A percentile compares a stretch with the other conserved stretches of the same genome.
Evolutionary conservation across 2,888 invertebrate genomes (phyloP).

Genomic region (Eurois occulta): DNA sequence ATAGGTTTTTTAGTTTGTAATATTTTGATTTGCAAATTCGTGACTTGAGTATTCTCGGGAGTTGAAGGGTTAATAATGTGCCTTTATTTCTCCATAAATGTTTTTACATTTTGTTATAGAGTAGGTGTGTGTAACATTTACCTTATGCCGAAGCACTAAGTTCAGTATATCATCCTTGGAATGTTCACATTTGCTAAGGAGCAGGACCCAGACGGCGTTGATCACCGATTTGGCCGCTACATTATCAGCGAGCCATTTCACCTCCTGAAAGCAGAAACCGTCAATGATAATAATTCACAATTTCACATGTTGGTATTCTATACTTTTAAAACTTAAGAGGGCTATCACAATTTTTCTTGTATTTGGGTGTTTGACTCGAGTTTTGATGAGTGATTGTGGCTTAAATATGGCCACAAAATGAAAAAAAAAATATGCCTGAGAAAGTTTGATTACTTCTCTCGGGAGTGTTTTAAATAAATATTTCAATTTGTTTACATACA

Average conservation of each 20-base stretch:
- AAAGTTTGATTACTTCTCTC: too few relatives aligned
- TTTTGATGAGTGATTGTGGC: too few relatives aligned
- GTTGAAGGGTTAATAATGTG: neutral
- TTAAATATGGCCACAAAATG: too few relatives aligned
- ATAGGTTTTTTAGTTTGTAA: too few relatives aligned
- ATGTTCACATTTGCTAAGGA: conserved; percentile 78
- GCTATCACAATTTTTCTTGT: too few relatives aligned
- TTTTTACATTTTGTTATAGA: neutral
- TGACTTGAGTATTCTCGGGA: neutral
- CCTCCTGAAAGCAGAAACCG: conserved; percentile 77
- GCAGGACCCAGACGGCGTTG: conserved; percentile 81
- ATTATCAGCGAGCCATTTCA: conserved; percentile 74
- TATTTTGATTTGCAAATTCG: neutral
- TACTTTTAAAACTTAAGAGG: neutral
- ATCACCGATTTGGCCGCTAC: conserved; percentile 68
- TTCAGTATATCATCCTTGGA: conserved; percentile 72
- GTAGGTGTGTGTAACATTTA: conserved; percentile 47
- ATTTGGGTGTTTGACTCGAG: too few relatives aligned
- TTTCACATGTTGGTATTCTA: neutral
- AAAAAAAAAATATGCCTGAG: too few relatives aligned
- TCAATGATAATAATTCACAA: too few relatives aligned
- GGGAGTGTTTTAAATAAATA: too few relatives aligned
- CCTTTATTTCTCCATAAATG: neutral
- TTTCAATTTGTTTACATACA: too few relatives aligned
- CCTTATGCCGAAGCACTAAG: conserved; percentile 76